Conservation (phyloP, 2,888 invertebrate species). For the Drosophila koepferae region DNA sequence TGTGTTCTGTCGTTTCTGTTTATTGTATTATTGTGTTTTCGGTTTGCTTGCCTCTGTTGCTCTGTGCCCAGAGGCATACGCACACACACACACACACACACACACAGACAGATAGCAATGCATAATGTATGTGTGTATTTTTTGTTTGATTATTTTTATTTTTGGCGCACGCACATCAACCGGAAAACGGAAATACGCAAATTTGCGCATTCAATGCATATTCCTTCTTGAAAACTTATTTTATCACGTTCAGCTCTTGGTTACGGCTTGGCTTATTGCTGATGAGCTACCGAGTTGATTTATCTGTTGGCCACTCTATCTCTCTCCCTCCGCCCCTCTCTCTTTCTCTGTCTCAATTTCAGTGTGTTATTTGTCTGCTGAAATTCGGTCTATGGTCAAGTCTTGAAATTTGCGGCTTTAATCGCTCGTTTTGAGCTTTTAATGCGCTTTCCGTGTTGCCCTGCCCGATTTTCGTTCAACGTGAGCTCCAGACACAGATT, state of each 20-base stretch:
- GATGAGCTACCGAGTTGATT: conserved; percentile 49
- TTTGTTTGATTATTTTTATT: conserved; percentile 22
- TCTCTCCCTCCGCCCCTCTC: fast-evolving
- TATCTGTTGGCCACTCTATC: not conserved
- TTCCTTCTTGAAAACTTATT: conserved; percentile 19
- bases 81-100: not conserved
- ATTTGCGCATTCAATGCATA: conserved; percentile 53
- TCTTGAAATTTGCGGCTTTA: conserved; percentile 45
- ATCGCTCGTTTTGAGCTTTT: conserved; percentile 57
- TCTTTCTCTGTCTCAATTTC: not conserved
- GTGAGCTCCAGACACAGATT: conserved; percentile 51
- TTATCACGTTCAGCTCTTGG: conserved; percentile 42
- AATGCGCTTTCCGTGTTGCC: conserved; percentile 63
- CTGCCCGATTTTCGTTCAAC: conserved; percentile 34
- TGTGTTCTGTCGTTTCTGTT: conserved; percentile 27
- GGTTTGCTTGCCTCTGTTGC: conserved; percentile 18
- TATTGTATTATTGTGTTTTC: conserved; percentile 34
- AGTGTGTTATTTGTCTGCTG: not conserved
- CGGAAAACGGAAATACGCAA: conserved; percentile 66
- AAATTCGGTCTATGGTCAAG: conserved; percentile 16
- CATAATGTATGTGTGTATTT: conserved; percentile 22
- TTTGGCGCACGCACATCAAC: conserved; percentile 38
- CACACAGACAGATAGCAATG: conserved; percentile 14
- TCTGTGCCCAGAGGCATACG: too few species aligned
- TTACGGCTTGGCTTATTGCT: conserved; percentile 39